Evolutionary conservation across 2,113 vertebrate species (phyloP), one percentile per base, ranked within the genome.

Genomic region (Fukomys damarensis): DNA sequence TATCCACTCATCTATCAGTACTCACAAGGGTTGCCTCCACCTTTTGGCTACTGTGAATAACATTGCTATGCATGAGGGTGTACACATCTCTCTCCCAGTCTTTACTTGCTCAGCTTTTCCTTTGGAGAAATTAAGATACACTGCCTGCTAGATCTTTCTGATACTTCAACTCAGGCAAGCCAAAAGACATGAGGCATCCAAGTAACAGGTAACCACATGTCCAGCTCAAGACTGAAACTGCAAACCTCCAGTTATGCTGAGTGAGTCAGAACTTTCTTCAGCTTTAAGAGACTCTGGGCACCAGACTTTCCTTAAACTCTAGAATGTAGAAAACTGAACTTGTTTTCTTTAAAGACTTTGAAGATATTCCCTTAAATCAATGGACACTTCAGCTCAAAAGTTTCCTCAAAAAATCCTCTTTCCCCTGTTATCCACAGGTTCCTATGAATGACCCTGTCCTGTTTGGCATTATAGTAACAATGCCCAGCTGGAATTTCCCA

Each of bases 401-500:
- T 70, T n/a, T 14, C 52, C 54, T 87, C 20, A 56, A 38, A 92
- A 95, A 87, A 95, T 38, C 59, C 24, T 46, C 20, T 91, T 86
- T 72, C 41, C 54, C 28, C 5, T 2, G 22, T 94, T 85, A 97
- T 86, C 81, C 22, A 16, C 43, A 72, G 35, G 20, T 58, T 61
- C 63, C 56, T 17, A 24, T 80, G 63, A 76, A 68, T 81, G 68
- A 86, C 43, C 80, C 12, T 0, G 3, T 43, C 94, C 35, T 95
- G 38, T 93, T 91, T 95, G 87, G 58, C 38, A 96, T 85, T 95
- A 81, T 88, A 92, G 92, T 95, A 83, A 79, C 93, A 82, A 38
- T 32, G 26, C 93, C 38, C 38, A 58, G 49, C 32, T 94, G 92
- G 89, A 52, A 58, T 70, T 54, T 96, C 52, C 56, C 38, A 32